phyloP scores from a whole-genome alignment of 2,888 invertebrate species.

The Dilophus febrilis region DNA sequence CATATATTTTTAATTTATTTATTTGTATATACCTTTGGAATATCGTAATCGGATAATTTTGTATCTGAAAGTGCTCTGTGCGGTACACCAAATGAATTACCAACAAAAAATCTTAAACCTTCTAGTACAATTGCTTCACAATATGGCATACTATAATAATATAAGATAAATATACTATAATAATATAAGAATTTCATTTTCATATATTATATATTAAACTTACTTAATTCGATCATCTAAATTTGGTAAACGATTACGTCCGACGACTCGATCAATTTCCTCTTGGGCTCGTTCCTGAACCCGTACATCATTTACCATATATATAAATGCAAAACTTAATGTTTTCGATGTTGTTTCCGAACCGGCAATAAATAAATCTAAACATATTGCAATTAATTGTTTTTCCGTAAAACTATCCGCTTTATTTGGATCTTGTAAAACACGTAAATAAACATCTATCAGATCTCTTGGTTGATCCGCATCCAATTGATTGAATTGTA shows the following conservation, averaged over 20 bases:
- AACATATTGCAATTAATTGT: constrained; percentile 59
- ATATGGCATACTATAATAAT: constrained; percentile 52
- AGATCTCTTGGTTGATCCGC: constrained; percentile 51
- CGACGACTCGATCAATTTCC: constrained; percentile 61
- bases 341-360: constrained; percentile 73
- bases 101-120: constrained; percentile 62
- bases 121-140: constrained; percentile 63
- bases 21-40: constrained; percentile 61
- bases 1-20: no score
- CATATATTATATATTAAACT: constrained; percentile 17
- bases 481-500: constrained; percentile 33
- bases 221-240: constrained; percentile 54
- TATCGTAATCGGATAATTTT: constrained; percentile 47
- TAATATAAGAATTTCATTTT: background rate
- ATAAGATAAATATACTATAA: background rate
- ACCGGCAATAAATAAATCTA: constrained; percentile 78
- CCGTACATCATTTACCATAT: constrained; percentile 50
- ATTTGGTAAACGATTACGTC: constrained; percentile 46
- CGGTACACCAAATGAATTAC: constrained; percentile 59
- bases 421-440: constrained; percentile 41
- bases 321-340: constrained; percentile 58
- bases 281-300: constrained; percentile 58
- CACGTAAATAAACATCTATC: constrained; percentile 65
- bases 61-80: constrained; percentile 62
- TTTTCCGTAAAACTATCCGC: constrained; percentile 45